These are phyloP conservation scores for Trichogramma evanescens DNA, from an alignment of 2,888 invertebrate species.

Conservation along the genomic window DNA sequence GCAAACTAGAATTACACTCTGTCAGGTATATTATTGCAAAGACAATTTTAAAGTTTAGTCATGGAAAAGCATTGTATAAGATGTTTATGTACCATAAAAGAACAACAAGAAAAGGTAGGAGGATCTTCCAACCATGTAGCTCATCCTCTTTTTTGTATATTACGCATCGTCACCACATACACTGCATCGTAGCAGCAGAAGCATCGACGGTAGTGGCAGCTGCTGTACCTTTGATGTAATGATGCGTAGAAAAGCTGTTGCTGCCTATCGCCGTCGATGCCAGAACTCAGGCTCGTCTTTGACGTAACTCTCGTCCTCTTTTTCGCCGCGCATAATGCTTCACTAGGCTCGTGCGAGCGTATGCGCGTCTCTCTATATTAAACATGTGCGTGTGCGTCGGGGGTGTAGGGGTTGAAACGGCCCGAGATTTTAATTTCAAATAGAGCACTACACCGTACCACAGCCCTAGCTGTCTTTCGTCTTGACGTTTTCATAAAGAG, in stretches of 20 bases:
- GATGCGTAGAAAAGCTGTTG: conserved; percentile 7
- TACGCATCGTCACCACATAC: background rate
- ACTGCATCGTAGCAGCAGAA: background rate
- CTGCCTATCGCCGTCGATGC: too few species aligned
- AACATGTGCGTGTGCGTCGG: too few species aligned
- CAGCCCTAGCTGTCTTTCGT: background rate
- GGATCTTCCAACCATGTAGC: conserved; percentile 13
- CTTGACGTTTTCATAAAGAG: conserved; percentile 10
- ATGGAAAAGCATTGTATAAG: background rate
- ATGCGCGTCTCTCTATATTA: too few species aligned
- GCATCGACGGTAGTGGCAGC: background rate
- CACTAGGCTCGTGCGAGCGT: background rate
- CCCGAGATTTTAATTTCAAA: conserved; percentile 17
- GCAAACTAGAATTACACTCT: background rate
- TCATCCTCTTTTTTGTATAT: background rate
- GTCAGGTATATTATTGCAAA: too few species aligned
- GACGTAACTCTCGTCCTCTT: conserved; percentile 10
- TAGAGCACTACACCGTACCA: background rate
- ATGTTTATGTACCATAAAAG: background rate
- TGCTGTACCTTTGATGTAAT: conserved; percentile 17
- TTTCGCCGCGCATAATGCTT: background rate
- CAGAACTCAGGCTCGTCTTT: conserved; percentile 4
- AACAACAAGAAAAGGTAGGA: background rate
- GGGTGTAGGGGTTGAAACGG: too few species aligned
- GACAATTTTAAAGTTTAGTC: too few species aligned